A percentile compares a stretch with the other conserved stretches of the same genome.
Conservation (phyloP, 2,797 vertebrate genomes). For the Sorex maritimensis region DNA sequence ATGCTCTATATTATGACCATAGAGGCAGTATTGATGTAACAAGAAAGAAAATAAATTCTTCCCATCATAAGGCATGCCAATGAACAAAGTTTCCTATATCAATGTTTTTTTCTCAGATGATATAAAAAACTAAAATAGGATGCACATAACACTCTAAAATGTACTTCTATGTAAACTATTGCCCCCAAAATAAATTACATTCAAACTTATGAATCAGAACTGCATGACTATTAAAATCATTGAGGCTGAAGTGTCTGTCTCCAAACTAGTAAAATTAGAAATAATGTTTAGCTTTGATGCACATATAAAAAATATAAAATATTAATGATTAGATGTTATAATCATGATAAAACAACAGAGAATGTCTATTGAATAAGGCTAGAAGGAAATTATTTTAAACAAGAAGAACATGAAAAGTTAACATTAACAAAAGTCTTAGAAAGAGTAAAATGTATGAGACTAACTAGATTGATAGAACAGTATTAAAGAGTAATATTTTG, state of each 20-base stretch:
- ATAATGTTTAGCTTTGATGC: not conserved
- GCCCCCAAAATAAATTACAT: not conserved
- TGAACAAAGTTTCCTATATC: not conserved
- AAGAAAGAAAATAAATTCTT: not conserved
- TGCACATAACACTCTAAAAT: not conserved
- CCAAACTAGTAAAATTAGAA: not conserved
- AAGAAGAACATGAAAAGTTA: not conserved
- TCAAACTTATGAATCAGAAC: not conserved
- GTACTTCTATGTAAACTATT: not conserved
- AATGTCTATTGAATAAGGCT: not conserved
- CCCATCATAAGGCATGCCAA: not conserved
- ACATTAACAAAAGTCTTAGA: constrained; percentile 9
- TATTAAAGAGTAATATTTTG: constrained; percentile 12
- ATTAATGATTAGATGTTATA: not conserved
- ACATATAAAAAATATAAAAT: not conserved
- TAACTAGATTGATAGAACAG: not conserved
- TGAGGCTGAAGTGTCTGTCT: not conserved
- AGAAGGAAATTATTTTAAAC: not conserved
- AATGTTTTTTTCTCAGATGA: constrained; percentile 17
- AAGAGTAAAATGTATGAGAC: not conserved
- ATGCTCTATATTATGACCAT: not conserved
- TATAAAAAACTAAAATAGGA: not conserved
- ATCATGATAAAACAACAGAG: not conserved
- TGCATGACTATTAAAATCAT: not conserved
- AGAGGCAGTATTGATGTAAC: not conserved